These are phyloP conservation scores for Caenorhabditis sp. DNA, from an alignment of 2,888 invertebrate genomes.

Conservation along the genomic window DNA sequence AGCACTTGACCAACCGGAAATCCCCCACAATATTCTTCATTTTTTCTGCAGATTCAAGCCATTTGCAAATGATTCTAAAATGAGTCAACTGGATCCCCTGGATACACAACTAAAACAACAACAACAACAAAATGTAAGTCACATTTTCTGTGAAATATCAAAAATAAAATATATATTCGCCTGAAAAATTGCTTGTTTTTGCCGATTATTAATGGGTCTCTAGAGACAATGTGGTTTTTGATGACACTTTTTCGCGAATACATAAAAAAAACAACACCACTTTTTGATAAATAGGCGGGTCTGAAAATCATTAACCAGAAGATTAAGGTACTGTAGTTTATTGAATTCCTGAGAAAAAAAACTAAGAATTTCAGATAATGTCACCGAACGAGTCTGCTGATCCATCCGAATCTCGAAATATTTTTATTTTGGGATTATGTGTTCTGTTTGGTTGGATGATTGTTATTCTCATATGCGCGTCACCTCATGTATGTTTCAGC, in stretches of 20 bases:
- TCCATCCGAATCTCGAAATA: constrained; percentile 44
- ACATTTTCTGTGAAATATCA: too few relatives aligned
- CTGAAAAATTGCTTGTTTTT: too few relatives aligned
- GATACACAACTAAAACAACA: too few relatives aligned
- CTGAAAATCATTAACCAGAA: too few relatives aligned
- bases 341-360: background rate
- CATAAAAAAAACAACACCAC: too few relatives aligned
- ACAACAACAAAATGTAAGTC: background rate
- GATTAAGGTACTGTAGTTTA: background rate
- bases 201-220: too few relatives aligned
- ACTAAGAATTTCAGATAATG: background rate
- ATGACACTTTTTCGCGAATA: too few relatives aligned
- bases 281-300: too few relatives aligned
- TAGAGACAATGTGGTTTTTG: too few relatives aligned
- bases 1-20: background rate
- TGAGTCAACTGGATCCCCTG: background rate
- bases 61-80: background rate
- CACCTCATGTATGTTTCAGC: constrained; percentile 60
- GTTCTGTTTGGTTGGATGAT: constrained; percentile 66
- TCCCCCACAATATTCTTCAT: too few relatives aligned
- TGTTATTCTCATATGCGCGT: constrained; percentile 66
- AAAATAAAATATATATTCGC: too few relatives aligned
- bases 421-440: constrained; percentile 62
- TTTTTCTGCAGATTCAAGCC: too few relatives aligned
- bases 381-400: constrained; percentile 5